Conservation (phyloP, 2,888 invertebrate species). For the Stenoptilia bipunctidactyla region DNA sequence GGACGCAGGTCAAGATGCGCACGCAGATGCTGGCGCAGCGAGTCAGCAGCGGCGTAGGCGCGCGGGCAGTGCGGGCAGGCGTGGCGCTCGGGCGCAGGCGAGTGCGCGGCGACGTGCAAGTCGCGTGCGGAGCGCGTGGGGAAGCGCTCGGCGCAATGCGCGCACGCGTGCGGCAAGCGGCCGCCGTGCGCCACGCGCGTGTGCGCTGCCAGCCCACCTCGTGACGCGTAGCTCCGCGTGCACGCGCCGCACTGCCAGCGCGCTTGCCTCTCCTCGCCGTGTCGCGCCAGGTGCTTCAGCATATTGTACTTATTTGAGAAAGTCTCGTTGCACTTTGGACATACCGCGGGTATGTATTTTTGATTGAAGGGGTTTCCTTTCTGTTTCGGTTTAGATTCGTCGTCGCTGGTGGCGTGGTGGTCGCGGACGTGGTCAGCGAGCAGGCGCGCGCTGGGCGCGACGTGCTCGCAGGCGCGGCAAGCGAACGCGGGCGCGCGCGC, state of each 20-base stretch:
- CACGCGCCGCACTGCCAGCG: slow-evolving; percentile 48
- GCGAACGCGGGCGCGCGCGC: slow-evolving; percentile 7
- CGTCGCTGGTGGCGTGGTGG: slow-evolving; percentile 16
- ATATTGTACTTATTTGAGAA: slow-evolving; percentile 62
- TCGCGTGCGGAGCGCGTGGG: slow-evolving; percentile 45
- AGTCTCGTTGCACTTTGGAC: slow-evolving; percentile 55
- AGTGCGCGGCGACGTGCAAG: slow-evolving; percentile 49
- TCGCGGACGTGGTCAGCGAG: slow-evolving; percentile 23
- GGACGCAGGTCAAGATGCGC: slow-evolving; percentile 38
- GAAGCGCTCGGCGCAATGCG: slow-evolving; percentile 58
- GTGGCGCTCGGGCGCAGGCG: slow-evolving; percentile 48
- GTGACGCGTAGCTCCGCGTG: slow-evolving; percentile 47
- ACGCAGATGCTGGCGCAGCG: slow-evolving; percentile 36
- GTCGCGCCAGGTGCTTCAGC: slow-evolving; percentile 52
- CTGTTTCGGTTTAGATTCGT: slow-evolving; percentile 13
- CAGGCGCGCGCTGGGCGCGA: slow-evolving; percentile 15
- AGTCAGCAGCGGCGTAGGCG: slow-evolving; percentile 35
- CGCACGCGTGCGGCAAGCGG: slow-evolving; percentile 44
- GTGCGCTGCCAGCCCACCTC: slow-evolving; percentile 53
- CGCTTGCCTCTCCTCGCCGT: slow-evolving; percentile 23
- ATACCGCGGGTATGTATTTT: slow-evolving; percentile 47
- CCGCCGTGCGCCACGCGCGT: slow-evolving; percentile 48
- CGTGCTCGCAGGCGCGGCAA: slow-evolving; percentile 31
- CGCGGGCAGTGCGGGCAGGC: slow-evolving; percentile 49
- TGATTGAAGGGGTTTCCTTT: slow-evolving; percentile 20